Conservation (phyloP, 2,113 vertebrate genomes). For the Mixornis gularis region DNA sequence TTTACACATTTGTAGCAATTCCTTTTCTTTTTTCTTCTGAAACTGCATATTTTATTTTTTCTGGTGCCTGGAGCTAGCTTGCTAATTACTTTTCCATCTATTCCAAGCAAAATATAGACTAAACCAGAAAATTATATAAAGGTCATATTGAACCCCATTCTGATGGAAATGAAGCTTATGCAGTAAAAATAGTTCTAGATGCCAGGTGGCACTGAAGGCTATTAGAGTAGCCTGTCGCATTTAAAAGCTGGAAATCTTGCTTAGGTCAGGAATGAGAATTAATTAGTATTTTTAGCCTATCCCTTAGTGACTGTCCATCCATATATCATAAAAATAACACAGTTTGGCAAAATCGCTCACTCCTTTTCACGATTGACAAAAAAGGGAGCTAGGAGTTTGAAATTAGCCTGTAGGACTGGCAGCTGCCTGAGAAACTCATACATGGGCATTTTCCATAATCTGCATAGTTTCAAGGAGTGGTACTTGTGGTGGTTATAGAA, state of each 20-base stretch:
- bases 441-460: neutral
- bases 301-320: neutral
- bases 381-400: neutral
- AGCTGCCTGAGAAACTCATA: neutral
- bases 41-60: neutral
- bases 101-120: conserved; percentile 13
- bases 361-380: neutral
- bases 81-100: conserved; percentile 52
- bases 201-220: conserved; percentile 9
- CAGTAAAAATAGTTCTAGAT: conserved; percentile 21
- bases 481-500: neutral
- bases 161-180: neutral
- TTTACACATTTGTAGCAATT: conserved; percentile 1
- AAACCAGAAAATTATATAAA: conserved; percentile 16
- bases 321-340: neutral
- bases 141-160: neutral
- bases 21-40: neutral
- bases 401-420: neutral
- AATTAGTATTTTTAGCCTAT: neutral
- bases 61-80: neutral
- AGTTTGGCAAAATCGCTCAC: neutral
- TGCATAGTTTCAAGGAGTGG: neutral
- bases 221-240: neutral
- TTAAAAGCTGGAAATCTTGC: conserved; percentile 16
- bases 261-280: conserved; percentile 15